These are phyloP conservation scores for Gavia stellata DNA, from an alignment of 2,113 vertebrate species.

Conservation along the genomic window DNA sequence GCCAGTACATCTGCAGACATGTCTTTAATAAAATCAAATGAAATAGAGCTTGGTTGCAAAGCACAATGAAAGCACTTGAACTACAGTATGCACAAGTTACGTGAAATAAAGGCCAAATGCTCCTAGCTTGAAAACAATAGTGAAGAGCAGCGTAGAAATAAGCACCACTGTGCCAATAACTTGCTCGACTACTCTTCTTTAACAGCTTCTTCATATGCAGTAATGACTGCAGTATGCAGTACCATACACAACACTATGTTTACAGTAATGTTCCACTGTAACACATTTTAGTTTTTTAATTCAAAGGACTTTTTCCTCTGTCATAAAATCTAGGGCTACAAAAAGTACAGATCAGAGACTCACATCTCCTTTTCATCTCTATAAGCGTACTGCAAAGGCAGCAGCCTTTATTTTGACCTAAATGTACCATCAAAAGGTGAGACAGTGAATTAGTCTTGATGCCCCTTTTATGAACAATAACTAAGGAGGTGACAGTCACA, in stretches of 20 bases:
- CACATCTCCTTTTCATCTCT: not conserved
- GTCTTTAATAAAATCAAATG: constrained; percentile 12
- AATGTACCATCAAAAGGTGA: not conserved
- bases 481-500: not conserved
- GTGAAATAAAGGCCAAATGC: constrained; percentile 54
- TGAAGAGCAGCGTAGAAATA: not conserved
- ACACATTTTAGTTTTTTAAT: constrained; percentile 18
- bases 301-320: constrained; percentile 22
- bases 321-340: constrained; percentile 7
- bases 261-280: constrained; percentile 13
- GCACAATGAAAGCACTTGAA: constrained; percentile 48
- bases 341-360: not conserved
- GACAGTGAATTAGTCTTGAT: not conserved
- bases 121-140: constrained; percentile 32
- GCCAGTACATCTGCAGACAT: not conserved
- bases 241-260: not conserved
- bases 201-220: constrained; percentile 27
- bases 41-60: not conserved
- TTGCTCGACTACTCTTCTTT: constrained; percentile 44
- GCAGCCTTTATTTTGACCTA: not conserved
- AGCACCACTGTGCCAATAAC: constrained; percentile 31
- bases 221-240: not conserved
- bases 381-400: not conserved
- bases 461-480: not conserved
- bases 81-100: constrained; percentile 32